These are phyloP conservation scores for Panonychus citri DNA, from an alignment of 1,140 invertebrate genomes.

Conservation along the genomic window DNA sequence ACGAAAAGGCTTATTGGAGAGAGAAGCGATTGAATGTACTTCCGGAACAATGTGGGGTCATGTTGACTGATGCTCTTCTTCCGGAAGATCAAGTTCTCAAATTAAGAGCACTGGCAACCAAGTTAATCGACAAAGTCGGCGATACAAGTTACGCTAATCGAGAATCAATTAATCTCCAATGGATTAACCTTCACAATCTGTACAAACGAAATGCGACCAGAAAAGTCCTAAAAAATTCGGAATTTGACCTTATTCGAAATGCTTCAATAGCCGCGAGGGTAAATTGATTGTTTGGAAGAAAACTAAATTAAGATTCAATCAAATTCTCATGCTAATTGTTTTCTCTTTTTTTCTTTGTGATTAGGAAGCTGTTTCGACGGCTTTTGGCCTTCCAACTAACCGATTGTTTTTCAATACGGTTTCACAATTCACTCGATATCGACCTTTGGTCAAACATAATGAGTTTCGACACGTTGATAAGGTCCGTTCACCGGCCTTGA, in stretches of 20 bases:
- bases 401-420: not conserved
- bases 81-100: not conserved
- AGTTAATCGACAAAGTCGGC: not conserved
- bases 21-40: not conserved
- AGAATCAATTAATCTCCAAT: conserved; percentile 2
- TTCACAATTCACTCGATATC: not conserved
- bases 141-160: not conserved
- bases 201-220: not conserved
- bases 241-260: not conserved
- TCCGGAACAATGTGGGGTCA: not conserved
- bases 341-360: not conserved
- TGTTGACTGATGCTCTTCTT: not conserved
- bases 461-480: conserved; percentile 2
- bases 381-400: not conserved
- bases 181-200: conserved; percentile 1
- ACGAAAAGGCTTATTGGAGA: not conserved
- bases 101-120: not conserved
- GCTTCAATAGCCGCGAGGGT: not conserved
- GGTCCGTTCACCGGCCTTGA: not conserved
- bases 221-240: not conserved
- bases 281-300: not conserved
- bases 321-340: no score
- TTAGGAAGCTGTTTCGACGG: not conserved
- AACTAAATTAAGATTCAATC: no score
- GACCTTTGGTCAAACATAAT: not conserved